These are phyloP conservation scores for Sebastes alutus DNA, from an alignment of 2,797 vertebrate genomes.

Conservation along the genomic window DNA sequence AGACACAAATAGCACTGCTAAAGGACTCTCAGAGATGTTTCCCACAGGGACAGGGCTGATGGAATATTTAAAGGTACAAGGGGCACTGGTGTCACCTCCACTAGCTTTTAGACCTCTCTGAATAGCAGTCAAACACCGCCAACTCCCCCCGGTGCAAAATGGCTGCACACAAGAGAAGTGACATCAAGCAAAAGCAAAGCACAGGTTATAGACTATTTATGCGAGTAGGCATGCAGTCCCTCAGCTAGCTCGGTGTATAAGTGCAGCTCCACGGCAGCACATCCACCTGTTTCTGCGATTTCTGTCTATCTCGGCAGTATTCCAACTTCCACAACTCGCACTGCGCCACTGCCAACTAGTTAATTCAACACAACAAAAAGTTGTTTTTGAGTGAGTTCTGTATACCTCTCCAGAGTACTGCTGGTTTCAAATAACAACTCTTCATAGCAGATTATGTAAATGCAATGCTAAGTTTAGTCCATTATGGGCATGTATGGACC, in stretches of 20 bases:
- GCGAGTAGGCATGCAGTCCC: constrained; percentile 5
- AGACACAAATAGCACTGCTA: constrained; percentile 65
- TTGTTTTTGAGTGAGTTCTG: neutral
- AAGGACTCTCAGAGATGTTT: constrained; percentile 62
- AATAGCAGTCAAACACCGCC: constrained; percentile 75
- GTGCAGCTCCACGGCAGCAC: neutral
- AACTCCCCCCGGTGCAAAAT: constrained; percentile 56
- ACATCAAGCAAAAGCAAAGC: constrained; percentile 44
- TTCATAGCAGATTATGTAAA: neutral
- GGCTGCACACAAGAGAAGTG: constrained; percentile 40
- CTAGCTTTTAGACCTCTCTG: constrained; percentile 78
- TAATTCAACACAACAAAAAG: neutral
- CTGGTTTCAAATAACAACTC: constrained; percentile 8
- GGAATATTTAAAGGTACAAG: constrained; percentile 79
- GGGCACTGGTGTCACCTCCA: constrained; percentile 71
- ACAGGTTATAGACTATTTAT: constrained; percentile 35
- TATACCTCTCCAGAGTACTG: neutral
- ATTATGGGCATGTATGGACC: neutral
- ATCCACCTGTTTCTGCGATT: constrained; percentile 8
- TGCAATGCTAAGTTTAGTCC: neutral
- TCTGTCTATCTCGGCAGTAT: neutral
- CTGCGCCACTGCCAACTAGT: neutral
- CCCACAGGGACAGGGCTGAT: constrained; percentile 60
- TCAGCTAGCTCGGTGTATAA: neutral
- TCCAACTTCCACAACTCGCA: neutral